These are phyloP conservation scores for Trachythela sp. DNA, from an alignment of 64 coral and sea anemone genomes.

Conservation along the genomic window DNA sequence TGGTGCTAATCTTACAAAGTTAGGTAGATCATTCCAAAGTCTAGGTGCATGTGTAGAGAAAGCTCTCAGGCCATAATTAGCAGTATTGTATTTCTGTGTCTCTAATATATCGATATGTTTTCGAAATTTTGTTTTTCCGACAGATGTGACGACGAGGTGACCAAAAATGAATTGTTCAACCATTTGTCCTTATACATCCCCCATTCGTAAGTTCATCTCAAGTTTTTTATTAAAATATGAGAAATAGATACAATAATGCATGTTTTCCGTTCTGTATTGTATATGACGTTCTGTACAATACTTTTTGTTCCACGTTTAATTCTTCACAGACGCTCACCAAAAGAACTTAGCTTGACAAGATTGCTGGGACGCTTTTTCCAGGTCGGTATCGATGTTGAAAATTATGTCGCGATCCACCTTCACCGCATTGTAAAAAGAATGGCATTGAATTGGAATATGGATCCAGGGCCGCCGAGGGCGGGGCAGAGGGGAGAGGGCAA, in stretches of 20 bases:
- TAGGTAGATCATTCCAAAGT: too few species aligned
- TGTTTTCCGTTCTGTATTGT: not conserved
- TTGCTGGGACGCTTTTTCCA: not conserved
- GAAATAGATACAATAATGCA: not conserved
- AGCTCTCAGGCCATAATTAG: too few species aligned
- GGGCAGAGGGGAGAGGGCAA: too few species aligned
- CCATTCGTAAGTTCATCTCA: slow-evolving; percentile 44
- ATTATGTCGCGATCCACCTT: not conserved
- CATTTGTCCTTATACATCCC: slow-evolving; percentile 59
- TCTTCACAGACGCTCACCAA: not conserved
- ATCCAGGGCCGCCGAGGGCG: too few species aligned
- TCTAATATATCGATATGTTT: not conserved
- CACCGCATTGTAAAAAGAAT: not conserved
- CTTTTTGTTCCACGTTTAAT: too few species aligned
- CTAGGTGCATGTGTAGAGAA: too few species aligned
- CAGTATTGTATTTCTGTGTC: not conserved
- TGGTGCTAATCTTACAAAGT: too few species aligned
- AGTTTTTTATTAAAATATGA: not conserved
- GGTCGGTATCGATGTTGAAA: not conserved
- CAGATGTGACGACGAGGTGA: slow-evolving; percentile 46
- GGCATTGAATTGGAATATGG: too few species aligned
- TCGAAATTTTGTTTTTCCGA: not conserved
- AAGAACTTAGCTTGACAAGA: not conserved
- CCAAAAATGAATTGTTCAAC: slow-evolving; percentile 56
- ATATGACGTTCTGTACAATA: not conserved